phyloP scores from a whole-genome alignment of 2,797 vertebrate species.

The Tachyglossus aculeatus region DNA sequence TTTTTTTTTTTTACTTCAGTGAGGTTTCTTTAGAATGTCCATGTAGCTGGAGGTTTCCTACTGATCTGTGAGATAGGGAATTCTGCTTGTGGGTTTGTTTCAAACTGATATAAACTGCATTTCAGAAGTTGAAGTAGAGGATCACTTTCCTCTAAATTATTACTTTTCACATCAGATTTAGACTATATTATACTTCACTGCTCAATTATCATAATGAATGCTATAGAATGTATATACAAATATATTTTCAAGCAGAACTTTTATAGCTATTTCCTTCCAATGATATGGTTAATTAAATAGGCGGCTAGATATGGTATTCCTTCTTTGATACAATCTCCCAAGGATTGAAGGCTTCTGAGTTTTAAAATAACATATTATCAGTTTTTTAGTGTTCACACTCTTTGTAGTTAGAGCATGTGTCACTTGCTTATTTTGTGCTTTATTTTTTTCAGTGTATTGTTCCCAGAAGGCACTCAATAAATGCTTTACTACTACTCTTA shows the following conservation, averaged over 20 bases:
- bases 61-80: neutral
- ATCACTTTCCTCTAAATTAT: neutral
- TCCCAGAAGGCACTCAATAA: no score
- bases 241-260: no score
- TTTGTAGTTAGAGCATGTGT: no score
- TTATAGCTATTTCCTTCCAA: neutral
- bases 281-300: neutral
- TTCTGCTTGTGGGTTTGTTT: conserved; percentile 22
- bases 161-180: conserved; percentile 1
- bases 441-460: neutral
- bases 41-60: conserved; percentile 8
- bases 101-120: conserved; percentile 8
- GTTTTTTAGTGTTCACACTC: no score
- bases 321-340: neutral
- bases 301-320: neutral
- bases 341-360: neutral
- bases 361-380: conserved; percentile 7
- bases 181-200: neutral
- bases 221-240: no score
- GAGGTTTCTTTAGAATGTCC: neutral
- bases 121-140: conserved; percentile 25
- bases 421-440: neutral
- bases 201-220: conserved; percentile 20
- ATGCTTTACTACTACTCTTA: no score
- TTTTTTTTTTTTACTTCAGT: neutral